Evolutionary conservation across 1,140 invertebrate species (phyloP), one percentile per base, ranked within the genome.

Genomic region (Potamilus streckersoni): DNA sequence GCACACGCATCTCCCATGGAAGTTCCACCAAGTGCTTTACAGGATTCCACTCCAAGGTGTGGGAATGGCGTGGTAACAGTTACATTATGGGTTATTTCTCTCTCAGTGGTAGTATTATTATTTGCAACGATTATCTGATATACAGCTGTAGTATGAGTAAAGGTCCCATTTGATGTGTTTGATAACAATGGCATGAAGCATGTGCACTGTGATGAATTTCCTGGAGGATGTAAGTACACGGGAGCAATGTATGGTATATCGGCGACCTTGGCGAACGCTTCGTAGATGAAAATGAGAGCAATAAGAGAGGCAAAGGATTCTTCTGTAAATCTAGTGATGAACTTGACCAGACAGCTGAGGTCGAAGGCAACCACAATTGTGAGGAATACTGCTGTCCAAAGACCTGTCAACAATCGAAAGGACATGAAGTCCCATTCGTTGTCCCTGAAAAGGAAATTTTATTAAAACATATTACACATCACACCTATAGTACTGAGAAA

Each of bases 241-340:
- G 85, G 86, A 12, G 69, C 13, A 87, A 23, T 19, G 13, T n/a
- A 62, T 62, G 12, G 60, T n/a, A 23, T 62, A 23, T n/a, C 60
- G 23, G 60, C 68, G 14, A 77, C 69, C 79, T 93, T 93, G 74
- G 91, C 89, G 76, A 93, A 89, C 87, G 97, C 96, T 93, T 99
- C 98, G 88, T 96, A 97, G 88, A 99, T 98, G 90, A 99, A 99
- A 86, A 99, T 99, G 81, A 99, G 95, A 3, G 98, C 97, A 85
- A 99, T 99, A 11, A 99, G 92, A 0, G 96, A 97, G 31, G 98
- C 98, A 90, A 99, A 99, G 89, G 98, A 98, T 91, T 99, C 98
- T 91, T 99, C 98, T 0, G 98, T 99, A 89, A 99, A 99, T 16
- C 98, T 94, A 14, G 98, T 99, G 74, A 99, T 99, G 88, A 98